Conservation (phyloP, 2,888 invertebrate species). For the Heliothis peltigera region DNA sequence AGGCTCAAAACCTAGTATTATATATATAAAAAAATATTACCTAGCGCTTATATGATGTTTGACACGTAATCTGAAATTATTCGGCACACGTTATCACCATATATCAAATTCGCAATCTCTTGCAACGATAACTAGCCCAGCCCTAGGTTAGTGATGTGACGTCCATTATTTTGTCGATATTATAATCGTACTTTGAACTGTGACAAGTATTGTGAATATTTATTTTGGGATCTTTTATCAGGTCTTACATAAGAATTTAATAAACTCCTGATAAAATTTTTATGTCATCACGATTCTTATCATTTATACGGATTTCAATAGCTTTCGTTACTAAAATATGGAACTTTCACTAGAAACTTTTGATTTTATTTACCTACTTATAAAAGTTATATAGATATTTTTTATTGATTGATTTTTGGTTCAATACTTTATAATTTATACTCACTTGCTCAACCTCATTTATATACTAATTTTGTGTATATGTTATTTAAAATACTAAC, state of each 20-base stretch:
- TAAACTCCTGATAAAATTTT: background rate
- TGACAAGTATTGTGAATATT: conserved; percentile 1
- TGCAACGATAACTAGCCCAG: conserved; percentile 84
- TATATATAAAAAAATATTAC: conserved; percentile 44
- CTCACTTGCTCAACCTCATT: no score
- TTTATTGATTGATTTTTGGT: no score
- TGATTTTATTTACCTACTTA: no score
- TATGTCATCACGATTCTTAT: background rate
- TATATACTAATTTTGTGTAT: background rate
- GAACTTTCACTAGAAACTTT: background rate
- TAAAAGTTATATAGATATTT: no score
- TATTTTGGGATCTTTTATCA: background rate
- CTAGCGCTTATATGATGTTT: conserved; percentile 44
- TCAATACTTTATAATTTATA: no score
- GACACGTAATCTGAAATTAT: conserved; percentile 75
- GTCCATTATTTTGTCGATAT: conserved; percentile 33
- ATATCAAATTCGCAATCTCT: conserved; percentile 84
- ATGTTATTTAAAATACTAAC: background rate
- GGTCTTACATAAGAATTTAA: conserved; percentile 21
- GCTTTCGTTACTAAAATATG: background rate
- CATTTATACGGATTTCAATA: background rate
- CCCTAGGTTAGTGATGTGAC: conserved; percentile 81
- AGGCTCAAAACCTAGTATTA: conserved; percentile 45
- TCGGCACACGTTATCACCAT: conserved; percentile 81
- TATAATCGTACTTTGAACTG: conserved; percentile 19